Evolutionary conservation across 2,888 invertebrate genomes (phyloP), one percentile per base, ranked within the genome.

Genomic region (Linnaemya vulpina): DNA sequence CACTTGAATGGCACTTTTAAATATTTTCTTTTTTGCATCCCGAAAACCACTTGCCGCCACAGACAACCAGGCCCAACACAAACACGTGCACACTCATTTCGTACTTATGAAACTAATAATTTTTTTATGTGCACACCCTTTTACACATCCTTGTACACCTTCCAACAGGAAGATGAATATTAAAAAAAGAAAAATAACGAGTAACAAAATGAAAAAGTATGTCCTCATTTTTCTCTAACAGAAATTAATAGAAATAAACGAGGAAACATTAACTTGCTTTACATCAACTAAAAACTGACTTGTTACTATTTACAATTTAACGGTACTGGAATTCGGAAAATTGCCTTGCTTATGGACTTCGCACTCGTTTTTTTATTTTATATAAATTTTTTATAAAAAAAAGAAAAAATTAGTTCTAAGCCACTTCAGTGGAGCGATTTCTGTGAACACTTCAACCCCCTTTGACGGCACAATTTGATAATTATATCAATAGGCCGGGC

Each of bases 281-380:
- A 49, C 65, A 62, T 70, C 63, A 38, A 15, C 46, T 1, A 65
- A 46, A 46, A 46, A 35, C 43, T 53, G 46, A 40, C 58, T 70
- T 79, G 53, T 43, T 82, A 25, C 35, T 71, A 51, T 82, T 85
- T 82, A 75, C 75, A 85, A 85, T 82, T 85, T 85, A 82, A 79
- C 75, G 85, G 82, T 79, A 85, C 68, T 79, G 55, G 71, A 82
- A 79, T 82, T 85, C 82, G 75, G 75, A 85, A 82, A 82, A 85
- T 85, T 82, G 78, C 85, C 78, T 62, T 70, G 74, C 58, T 75
- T 85, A 58, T 74, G 40, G 20, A 74, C 17, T 40, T 49, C 11
- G 13, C 4, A 11, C 13, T 40, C 4, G 1, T 49, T 13, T 43
- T 11, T 22, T 49, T 5, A 35, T 49, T 22, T 3, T 8, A 38